Evolutionary conservation across 1,140 invertebrate species (phyloP).

Genomic region (Trinorchestia longiramus): DNA sequence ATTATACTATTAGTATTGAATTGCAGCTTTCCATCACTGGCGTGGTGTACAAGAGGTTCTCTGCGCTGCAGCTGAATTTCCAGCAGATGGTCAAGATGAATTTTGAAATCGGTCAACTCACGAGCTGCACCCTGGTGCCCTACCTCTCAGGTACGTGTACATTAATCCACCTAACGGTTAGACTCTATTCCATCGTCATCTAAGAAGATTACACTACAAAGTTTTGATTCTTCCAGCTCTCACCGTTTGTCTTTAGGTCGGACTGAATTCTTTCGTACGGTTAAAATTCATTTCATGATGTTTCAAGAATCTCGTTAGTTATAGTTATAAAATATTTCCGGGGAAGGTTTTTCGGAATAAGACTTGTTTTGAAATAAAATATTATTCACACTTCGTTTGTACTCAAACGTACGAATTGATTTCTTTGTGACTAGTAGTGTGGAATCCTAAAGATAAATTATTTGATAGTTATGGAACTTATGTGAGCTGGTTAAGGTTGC

Average conservation of each 20-base stretch:
- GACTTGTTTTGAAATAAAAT: too few relatives aligned
- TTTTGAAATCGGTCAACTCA: background rate
- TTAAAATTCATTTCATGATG: too few relatives aligned
- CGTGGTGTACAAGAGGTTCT: constrained; percentile 22
- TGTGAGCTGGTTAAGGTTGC: too few relatives aligned
- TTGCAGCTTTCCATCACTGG: background rate
- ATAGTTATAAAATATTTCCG: too few relatives aligned
- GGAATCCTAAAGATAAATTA: too few relatives aligned
- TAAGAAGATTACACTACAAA: background rate
- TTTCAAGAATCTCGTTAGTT: too few relatives aligned
- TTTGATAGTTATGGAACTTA: too few relatives aligned
- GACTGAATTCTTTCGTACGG: background rate
- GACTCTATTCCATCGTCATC: background rate
- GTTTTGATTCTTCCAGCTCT: background rate
- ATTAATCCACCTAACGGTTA: background rate
- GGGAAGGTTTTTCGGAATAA: too few relatives aligned
- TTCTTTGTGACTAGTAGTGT: too few relatives aligned
- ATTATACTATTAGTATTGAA: background rate
- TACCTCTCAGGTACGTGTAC: background rate
- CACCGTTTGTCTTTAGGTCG: background rate
- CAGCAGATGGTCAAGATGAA: background rate
- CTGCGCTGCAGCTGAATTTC: background rate
- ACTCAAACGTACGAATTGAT: too few relatives aligned
- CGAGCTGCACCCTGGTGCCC: constrained; percentile 5
- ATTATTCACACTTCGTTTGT: too few relatives aligned